Conservation (phyloP, 2,888 invertebrate species). For the Ganaspis brasiliensis region DNA sequence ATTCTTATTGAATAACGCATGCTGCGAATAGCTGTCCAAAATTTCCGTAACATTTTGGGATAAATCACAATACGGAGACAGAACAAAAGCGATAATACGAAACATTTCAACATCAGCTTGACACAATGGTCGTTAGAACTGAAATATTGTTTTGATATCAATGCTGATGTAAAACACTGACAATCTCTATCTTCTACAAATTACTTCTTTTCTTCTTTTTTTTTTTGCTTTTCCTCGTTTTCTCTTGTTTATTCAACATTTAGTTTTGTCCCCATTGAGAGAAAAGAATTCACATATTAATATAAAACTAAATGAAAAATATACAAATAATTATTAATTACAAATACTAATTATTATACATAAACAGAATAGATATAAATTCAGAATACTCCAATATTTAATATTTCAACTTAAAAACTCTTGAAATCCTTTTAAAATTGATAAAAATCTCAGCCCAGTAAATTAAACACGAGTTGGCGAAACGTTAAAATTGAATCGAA, state of each 20-base stretch:
- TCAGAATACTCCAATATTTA: no score
- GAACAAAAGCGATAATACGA: slow-evolving; percentile 30
- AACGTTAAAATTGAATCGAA: no score
- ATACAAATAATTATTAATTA: no score
- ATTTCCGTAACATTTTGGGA: not conserved
- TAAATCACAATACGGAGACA: not conserved
- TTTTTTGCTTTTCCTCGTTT: not conserved
- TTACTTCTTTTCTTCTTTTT: not conserved
- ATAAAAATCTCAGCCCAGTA: no score
- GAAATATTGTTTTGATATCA: slow-evolving; percentile 24
- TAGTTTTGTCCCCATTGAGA: no score
- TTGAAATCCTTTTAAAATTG: no score
- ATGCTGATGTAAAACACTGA: slow-evolving; percentile 1
- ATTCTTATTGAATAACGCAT: not conserved
- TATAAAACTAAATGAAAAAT: no score
- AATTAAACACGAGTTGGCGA: no score
- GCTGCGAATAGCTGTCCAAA: slow-evolving; percentile 5
- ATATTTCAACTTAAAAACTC: no score
- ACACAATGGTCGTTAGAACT: slow-evolving; percentile 29
- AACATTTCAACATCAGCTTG: slow-evolving; percentile 25
- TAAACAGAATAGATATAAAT: no score
- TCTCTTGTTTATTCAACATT: not conserved
- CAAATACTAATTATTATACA: no score
- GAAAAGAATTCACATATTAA: no score
- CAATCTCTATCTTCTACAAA: not conserved